Evolutionary conservation across 2,888 invertebrate genomes (phyloP).

Genomic region (Suillia variegata): DNA sequence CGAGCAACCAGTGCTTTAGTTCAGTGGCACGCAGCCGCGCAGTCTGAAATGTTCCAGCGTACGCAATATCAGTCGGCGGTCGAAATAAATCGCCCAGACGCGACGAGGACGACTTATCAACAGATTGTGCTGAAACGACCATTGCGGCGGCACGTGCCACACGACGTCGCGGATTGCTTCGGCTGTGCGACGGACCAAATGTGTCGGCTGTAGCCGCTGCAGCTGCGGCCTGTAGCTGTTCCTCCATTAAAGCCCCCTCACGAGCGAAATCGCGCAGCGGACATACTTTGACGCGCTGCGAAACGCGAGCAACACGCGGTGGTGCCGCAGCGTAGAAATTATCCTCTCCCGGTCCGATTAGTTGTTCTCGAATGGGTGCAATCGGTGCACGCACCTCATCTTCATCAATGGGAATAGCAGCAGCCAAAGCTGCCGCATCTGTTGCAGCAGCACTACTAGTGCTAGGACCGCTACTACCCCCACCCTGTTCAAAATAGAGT

Average conservation of each 20-base stretch:
- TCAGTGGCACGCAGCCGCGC: slow-evolving; percentile 66
- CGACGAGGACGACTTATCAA: slow-evolving; percentile 50
- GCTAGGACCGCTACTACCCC: slow-evolving; percentile 19
- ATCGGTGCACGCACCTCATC: slow-evolving; percentile 57
- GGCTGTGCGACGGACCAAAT: not conserved
- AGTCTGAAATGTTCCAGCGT: slow-evolving; percentile 66
- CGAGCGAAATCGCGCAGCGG: slow-evolving; percentile 59
- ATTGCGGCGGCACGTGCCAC: slow-evolving; percentile 45
- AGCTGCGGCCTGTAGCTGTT: slow-evolving; percentile 48
- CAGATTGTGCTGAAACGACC: slow-evolving; percentile 37
- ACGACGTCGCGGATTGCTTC: slow-evolving; percentile 27
- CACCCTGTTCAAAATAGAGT: slow-evolving; percentile 52
- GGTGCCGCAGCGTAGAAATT: slow-evolving; percentile 51
- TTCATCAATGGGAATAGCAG: slow-evolving; percentile 33
- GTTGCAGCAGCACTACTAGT: slow-evolving; percentile 17
- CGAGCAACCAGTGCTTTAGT: slow-evolving; percentile 70
- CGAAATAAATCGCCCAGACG: slow-evolving; percentile 71
- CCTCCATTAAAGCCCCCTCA: slow-evolving; percentile 58
- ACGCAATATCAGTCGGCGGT: slow-evolving; percentile 72
- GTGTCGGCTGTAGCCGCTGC: slow-evolving; percentile 15
- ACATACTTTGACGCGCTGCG: slow-evolving; percentile 50
- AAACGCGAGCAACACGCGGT: slow-evolving; percentile 38
- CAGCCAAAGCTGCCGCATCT: slow-evolving; percentile 26
- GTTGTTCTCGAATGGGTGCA: slow-evolving; percentile 57
- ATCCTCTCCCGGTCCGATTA: slow-evolving; percentile 57